Evolutionary conservation across 1,140 invertebrate genomes (phyloP).

Genomic region (Battus philenor): DNA sequence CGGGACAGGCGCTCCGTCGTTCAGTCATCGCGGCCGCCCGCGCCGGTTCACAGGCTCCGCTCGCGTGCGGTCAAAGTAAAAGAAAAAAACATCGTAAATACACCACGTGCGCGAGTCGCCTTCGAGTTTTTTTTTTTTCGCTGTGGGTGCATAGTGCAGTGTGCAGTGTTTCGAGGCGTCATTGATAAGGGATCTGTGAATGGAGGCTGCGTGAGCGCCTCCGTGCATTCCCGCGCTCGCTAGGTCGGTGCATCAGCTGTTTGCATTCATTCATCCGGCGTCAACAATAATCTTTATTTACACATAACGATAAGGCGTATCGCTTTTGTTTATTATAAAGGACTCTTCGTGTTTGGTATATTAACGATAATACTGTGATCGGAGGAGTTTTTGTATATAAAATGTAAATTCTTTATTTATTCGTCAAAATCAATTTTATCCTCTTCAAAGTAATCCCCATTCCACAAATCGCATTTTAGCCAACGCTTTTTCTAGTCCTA

Average conservation of each 20-base stretch:
- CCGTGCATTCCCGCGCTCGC: conserved; percentile 38
- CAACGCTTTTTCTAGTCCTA: too few relatives aligned
- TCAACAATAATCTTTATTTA: too few relatives aligned
- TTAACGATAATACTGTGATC: too few relatives aligned
- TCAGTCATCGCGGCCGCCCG: conserved; percentile 51
- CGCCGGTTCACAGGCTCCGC: conserved; percentile 29
- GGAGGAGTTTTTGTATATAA: too few relatives aligned
- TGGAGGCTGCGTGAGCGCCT: conserved; percentile 43
- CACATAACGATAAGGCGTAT: too few relatives aligned
- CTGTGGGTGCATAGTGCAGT: conserved; percentile 18
- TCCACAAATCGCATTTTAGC: too few relatives aligned
- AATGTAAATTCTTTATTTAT: too few relatives aligned
- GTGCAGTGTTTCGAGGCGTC: conserved; percentile 26
- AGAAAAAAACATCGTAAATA: conserved; percentile 19
- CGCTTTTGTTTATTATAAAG: too few relatives aligned
- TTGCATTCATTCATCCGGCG: too few relatives aligned
- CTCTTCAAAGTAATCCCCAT: too few relatives aligned
- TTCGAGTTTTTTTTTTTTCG: conserved; percentile 21
- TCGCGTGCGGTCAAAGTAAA: conserved; percentile 21
- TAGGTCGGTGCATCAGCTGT: conserved; percentile 37
- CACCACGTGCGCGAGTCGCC: conserved; percentile 14
- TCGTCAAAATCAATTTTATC: too few relatives aligned
- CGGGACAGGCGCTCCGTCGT: conserved; percentile 47
- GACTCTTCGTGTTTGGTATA: too few relatives aligned
- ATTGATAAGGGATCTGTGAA: conserved; percentile 57